Evolutionary conservation across 2,888 invertebrate species (phyloP).

Genomic region (Chalcis sispes): DNA sequence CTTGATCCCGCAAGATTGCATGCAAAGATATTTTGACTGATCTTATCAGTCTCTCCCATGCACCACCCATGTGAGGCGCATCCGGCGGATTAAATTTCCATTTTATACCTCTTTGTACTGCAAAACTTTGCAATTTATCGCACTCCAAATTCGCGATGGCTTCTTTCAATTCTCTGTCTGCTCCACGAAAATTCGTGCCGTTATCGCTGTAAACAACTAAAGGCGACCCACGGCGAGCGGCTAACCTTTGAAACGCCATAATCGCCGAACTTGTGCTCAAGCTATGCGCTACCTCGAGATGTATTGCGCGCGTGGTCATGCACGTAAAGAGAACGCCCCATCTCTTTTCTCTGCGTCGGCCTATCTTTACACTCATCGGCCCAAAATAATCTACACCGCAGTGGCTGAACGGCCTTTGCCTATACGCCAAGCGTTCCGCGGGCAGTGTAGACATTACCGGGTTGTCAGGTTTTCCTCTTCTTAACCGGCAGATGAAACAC

Average conservation of each 20-base stretch:
- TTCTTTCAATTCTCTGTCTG: background rate
- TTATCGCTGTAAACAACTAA: background rate
- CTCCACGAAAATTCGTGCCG: constrained; percentile 10
- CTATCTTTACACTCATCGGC: background rate
- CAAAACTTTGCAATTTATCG: background rate
- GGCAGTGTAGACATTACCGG: background rate
- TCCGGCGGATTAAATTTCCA: constrained; percentile 12
- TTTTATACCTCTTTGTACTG: background rate
- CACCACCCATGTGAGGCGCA: constrained; percentile 36
- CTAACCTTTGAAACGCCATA: background rate
- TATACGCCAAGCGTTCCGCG: background rate
- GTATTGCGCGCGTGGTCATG: background rate
- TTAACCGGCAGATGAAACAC: background rate
- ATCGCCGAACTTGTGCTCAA: background rate
- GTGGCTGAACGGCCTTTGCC: background rate
- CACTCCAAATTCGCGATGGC: background rate
- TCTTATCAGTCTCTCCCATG: constrained; percentile 34
- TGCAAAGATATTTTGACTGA: constrained; percentile 37
- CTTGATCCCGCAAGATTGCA: too few species aligned
- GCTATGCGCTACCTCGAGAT: background rate
- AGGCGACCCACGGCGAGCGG: background rate
- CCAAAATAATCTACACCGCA: background rate
- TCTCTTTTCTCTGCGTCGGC: background rate
- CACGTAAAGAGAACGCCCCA: constrained; percentile 2
- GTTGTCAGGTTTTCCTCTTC: background rate